Evolutionary conservation across 2,113 vertebrate species (phyloP).

Genomic region (Fulica atra): DNA sequence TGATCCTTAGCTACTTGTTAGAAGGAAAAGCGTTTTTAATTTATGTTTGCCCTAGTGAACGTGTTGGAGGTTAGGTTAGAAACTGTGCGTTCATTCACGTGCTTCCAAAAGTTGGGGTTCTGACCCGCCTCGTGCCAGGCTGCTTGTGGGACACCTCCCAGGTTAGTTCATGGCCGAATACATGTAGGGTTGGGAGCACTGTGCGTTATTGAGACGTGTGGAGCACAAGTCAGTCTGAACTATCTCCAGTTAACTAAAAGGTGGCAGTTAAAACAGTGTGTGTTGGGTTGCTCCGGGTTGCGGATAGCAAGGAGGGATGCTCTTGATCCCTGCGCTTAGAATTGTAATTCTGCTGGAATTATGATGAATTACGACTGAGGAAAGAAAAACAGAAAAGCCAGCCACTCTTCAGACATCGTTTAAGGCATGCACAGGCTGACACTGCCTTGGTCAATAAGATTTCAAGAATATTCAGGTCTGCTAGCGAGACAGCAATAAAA

Average conservation of each 20-base stretch:
- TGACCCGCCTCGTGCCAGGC: fast-evolving
- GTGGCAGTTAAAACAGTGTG: neutral
- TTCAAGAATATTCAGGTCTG: neutral
- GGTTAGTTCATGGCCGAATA: fast-evolving
- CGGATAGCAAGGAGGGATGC: neutral
- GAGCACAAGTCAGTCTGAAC: neutral
- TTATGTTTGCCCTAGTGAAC: neutral
- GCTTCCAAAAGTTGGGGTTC: neutral
- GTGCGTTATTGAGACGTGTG: fast-evolving
- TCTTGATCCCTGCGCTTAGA: neutral
- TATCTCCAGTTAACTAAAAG: neutral
- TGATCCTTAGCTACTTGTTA: neutral
- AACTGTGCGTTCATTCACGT: neutral
- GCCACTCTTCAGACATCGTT: fast-evolving
- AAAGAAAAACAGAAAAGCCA: neutral
- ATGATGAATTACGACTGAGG: neutral
- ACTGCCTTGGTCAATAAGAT: neutral
- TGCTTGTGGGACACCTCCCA: neutral
- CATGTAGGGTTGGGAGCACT: fast-evolving
- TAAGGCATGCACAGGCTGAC: neutral
- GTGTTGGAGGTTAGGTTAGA: neutral
- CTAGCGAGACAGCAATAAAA: neutral
- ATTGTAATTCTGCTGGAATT: neutral
- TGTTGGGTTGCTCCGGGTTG: neutral
- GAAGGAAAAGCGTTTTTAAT: neutral